Conservation (phyloP, 1,140 invertebrate species). For the Solenopsis fugax region DNA sequence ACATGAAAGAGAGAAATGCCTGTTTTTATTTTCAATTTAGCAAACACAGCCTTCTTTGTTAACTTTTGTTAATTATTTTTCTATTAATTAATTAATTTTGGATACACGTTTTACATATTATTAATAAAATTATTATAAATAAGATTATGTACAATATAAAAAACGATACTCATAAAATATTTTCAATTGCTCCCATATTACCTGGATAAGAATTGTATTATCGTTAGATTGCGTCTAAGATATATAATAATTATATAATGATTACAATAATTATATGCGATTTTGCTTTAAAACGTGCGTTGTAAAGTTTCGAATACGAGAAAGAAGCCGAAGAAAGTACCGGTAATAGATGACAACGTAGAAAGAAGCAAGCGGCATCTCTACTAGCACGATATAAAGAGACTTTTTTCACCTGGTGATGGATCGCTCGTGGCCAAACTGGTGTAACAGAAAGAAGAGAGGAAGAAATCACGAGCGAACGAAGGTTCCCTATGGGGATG, state of each 20-base stretch:
- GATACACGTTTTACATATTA: not conserved
- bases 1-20: too few species aligned
- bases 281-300: constrained; percentile 8
- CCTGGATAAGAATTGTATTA: not conserved
- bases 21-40: constrained; percentile 42
- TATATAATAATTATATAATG: not conserved
- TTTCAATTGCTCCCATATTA: not conserved
- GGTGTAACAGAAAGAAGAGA: constrained; percentile 77
- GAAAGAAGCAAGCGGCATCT: constrained; percentile 63
- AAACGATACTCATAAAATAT: not conserved
- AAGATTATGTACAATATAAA: not conserved
- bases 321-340: constrained; percentile 29
- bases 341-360: constrained; percentile 71
- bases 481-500: constrained; percentile 81
- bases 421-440: constrained; percentile 77
- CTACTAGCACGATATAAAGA: constrained; percentile 74
- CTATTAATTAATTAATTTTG: not conserved
- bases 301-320: constrained; percentile 26
- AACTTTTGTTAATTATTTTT: not conserved
- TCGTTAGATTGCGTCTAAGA: not conserved
- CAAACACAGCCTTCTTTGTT: not conserved
- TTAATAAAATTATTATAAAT: not conserved
- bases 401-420: constrained; percentile 79
- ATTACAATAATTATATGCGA: constrained; percentile 6
- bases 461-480: constrained; percentile 82